Evolutionary conservation across 2,113 vertebrate species (phyloP), one percentile per base, ranked within the genome.

Genomic region (Camarhynchus parvulus): DNA sequence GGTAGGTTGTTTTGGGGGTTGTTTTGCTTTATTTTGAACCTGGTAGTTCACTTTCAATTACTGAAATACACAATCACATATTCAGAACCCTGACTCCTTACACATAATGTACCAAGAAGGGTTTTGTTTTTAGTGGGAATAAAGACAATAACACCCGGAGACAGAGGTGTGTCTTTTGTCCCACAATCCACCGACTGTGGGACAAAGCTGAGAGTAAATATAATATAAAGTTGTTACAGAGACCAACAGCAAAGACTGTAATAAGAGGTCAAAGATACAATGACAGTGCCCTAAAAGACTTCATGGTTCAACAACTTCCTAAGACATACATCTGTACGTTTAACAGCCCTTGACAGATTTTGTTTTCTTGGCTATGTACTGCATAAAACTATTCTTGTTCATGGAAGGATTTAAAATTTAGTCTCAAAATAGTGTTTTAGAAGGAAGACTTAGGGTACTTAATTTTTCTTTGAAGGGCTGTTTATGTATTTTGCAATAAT

Each of bases 1-100:
- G 2, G 0, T 52, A 75, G 8, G 1, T 41, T 66, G 13, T 1
- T 70, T 87, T 55, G 14, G 10, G 12, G 11, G 1, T 25, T 68
- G 5, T 10, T 69, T 62, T 70, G 11, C 2, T 80, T 68, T 55
- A 11, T 37, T 69, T 84, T 85, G 47, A 82, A 56, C 3, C 11
- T 47, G 11, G 4, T 50, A 46, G 22, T 31, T 86, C 66, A 46
- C 7, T 74, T 8, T 31, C 14, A n/a, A 0, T 63, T 67, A 47
- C 10, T 56, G 55, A 91, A 91, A 91, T 47, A 5, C 31, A 58
- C 23, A 41, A 23, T 52, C 17, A 47, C 6, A 33, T 42, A 33
- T 42, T 52, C 4, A 3, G 27, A 88, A 58, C 9, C 12, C 41
- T 56, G 46, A 4, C 5, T 79, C 16, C 15, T 81, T 68, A 53